Conservation (phyloP, 2,888 invertebrate species). For the Sesamia inferens region DNA sequence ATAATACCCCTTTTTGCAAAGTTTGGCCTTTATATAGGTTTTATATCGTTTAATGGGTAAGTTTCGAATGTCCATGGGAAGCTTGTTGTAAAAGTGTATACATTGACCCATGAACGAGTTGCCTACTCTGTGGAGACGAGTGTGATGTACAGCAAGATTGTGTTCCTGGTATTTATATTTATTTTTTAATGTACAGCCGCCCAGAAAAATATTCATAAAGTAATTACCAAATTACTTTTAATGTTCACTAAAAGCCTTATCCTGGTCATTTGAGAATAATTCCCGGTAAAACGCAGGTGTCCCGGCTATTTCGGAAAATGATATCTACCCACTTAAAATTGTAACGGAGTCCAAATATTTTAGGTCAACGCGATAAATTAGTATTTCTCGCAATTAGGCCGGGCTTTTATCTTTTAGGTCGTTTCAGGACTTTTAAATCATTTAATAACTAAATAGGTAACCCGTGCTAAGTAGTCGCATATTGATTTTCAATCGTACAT, state of each 20-base stretch:
- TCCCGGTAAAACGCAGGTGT: constrained; percentile 50
- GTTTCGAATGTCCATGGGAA: too few species aligned
- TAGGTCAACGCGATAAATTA: not conserved
- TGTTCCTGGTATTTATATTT: too few species aligned
- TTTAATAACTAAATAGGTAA: not conserved
- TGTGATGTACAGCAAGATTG: too few species aligned
- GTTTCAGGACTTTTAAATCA: not conserved
- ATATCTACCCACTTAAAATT: not conserved
- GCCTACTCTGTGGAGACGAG: too few species aligned
- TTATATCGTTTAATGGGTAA: too few species aligned
- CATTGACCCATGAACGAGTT: too few species aligned
- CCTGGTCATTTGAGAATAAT: constrained; percentile 35
- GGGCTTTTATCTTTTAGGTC: not conserved
- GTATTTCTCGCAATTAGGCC: not conserved
- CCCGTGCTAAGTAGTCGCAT: too few species aligned
- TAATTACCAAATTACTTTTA: constrained; percentile 55
- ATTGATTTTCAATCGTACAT: too few species aligned
- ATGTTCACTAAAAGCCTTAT: constrained; percentile 53
- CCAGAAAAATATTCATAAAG: constrained; percentile 35
- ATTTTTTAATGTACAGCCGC: not conserved
- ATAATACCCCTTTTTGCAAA: too few species aligned
- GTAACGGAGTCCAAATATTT: constrained; percentile 30
- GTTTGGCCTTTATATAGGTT: too few species aligned
- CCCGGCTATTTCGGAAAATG: constrained; percentile 23
- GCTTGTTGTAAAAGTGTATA: too few species aligned